phyloP scores from a whole-genome alignment of 2,888 invertebrate species.

The Mythimna albipuncta region DNA sequence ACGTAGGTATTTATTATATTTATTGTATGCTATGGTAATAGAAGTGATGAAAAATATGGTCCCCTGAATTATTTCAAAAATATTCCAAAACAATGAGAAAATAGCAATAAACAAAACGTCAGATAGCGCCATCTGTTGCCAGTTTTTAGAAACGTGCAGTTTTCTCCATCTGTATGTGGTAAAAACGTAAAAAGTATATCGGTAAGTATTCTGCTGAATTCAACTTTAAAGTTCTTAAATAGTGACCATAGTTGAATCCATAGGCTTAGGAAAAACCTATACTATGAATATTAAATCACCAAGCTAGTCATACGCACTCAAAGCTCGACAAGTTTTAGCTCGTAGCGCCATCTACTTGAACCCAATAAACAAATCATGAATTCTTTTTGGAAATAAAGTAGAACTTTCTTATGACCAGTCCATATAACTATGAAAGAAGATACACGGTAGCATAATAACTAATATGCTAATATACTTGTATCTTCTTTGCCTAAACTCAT shows the following conservation, averaged over 20 bases:
- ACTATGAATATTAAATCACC: not conserved
- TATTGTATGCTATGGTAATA: not conserved
- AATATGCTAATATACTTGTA: too few species aligned
- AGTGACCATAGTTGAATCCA: not conserved
- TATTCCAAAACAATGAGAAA: not conserved
- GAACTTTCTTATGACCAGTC: not conserved
- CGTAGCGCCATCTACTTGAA: too few species aligned
- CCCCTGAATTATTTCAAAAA: not conserved
- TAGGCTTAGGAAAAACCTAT: not conserved
- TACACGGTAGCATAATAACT: not conserved
- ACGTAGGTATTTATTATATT: constrained; percentile 7
- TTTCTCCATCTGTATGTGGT: not conserved
- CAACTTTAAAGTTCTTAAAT: not conserved
- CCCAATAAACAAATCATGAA: not conserved
- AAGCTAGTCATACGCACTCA: not conserved
- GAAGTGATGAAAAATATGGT: not conserved
- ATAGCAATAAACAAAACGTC: not conserved
- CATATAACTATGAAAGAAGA: too few species aligned
- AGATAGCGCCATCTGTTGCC: not conserved
- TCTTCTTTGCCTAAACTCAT: not conserved
- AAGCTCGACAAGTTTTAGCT: not conserved
- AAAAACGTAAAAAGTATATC: not conserved
- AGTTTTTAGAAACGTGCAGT: not conserved
- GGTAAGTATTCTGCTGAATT: constrained; percentile 11
- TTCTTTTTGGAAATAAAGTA: not conserved